A percentile compares a stretch with the other conserved stretches of the same genome.
Evolutionary conservation across 2,113 vertebrate species (phyloP).

Genomic region (Ammodramus savannarum): DNA sequence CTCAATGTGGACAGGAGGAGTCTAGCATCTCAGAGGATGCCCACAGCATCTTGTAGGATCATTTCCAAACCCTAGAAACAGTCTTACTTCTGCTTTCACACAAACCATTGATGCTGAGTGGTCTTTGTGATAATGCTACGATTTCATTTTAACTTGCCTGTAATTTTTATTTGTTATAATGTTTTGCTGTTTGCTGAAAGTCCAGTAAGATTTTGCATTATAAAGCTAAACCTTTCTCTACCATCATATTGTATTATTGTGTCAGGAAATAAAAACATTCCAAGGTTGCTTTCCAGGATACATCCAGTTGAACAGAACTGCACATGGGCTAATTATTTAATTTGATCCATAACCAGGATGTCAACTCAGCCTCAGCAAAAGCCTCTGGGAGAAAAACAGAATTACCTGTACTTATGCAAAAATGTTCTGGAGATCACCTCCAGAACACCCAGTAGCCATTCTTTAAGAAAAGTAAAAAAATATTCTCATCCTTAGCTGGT

Average conservation of each 20-base stretch:
- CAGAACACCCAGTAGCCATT: neutral
- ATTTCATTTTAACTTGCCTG: neutral
- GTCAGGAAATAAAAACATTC: neutral
- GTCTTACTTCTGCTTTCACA: neutral
- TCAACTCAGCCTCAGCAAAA: neutral
- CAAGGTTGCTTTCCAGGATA: neutral
- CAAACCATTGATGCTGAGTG: neutral
- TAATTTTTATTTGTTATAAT: conserved; percentile 2
- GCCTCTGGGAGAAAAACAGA: neutral
- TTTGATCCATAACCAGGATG: neutral
- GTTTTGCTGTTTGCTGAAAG: neutral
- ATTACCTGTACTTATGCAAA: neutral
- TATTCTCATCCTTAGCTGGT: neutral
- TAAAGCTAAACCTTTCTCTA: neutral
- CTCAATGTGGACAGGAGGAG: neutral
- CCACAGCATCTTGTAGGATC: neutral
- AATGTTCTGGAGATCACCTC: neutral
- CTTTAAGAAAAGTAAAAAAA: neutral
- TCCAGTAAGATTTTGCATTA: neutral
- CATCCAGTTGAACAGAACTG: neutral
- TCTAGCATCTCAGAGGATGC: neutral
- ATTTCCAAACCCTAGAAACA: neutral
- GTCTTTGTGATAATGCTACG: neutral
- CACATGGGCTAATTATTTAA: neutral
- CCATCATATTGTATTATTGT: neutral